A percentile compares a stretch with the other conserved stretches of the same genome.
Conservation (phyloP, 2,113 vertebrate species). For the Ceyx margarethae region DNA sequence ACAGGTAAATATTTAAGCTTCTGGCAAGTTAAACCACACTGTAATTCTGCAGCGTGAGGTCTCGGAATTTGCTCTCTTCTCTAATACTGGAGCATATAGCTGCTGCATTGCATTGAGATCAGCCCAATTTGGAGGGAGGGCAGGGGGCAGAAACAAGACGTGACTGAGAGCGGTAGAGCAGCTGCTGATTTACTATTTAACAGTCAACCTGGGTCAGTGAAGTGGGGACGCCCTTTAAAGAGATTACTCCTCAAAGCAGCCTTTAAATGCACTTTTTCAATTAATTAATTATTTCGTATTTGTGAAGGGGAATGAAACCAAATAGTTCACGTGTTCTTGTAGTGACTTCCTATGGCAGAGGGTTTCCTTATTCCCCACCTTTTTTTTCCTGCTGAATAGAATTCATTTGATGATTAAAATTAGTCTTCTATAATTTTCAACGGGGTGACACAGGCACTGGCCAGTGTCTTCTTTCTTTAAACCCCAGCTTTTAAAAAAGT, state of each 20-base stretch:
- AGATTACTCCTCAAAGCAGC: slow-evolving; percentile 72
- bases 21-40: slow-evolving; percentile 45
- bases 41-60: slow-evolving; percentile 28
- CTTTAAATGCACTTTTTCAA: slow-evolving; percentile 65
- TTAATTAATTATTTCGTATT: slow-evolving; percentile 73
- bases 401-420: background rate
- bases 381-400: background rate
- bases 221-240: slow-evolving; percentile 68
- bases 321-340: background rate
- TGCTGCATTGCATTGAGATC: background rate
- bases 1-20: slow-evolving; percentile 80
- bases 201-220: slow-evolving; percentile 65
- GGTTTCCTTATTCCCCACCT: background rate
- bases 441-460: background rate
- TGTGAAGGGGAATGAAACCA: slow-evolving; percentile 68
- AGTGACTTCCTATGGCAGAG: slow-evolving; percentile 14
- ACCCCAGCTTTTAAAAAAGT: background rate
- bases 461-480: background rate
- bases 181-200: slow-evolving; percentile 70
- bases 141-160: background rate
- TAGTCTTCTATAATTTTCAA: slow-evolving; percentile 9
- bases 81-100: background rate
- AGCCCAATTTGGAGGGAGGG: background rate
- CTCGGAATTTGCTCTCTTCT: background rate
- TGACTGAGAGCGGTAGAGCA: slow-evolving; percentile 3